Percentiles rank a stretch among this genome's conserved stretches.
phyloP scores from a whole-genome alignment of 2,113 vertebrate species.

The Equus przewalskii region DNA sequence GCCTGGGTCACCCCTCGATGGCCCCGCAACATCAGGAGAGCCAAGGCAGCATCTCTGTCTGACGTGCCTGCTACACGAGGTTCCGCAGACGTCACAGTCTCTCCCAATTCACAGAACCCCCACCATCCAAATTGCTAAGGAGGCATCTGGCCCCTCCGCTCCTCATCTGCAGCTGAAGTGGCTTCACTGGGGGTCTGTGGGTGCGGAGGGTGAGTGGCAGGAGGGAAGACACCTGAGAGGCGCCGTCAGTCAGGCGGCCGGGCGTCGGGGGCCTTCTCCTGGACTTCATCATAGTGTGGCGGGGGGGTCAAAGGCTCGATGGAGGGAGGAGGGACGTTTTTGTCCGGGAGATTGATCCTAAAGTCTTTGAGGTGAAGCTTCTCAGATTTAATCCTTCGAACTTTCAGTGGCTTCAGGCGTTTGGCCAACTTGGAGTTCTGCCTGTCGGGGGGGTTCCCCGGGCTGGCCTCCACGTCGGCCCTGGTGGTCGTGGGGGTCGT shows the following conservation, averaged over 20 bases:
- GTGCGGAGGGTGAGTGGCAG: neutral
- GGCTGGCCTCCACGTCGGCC: neutral
- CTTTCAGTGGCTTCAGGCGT: conserved; percentile 93
- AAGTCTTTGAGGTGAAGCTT: conserved; percentile 93
- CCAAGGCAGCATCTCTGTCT: neutral
- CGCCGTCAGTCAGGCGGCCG: conserved; percentile 76
- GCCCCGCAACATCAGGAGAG: neutral
- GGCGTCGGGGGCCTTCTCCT: conserved; percentile 75
- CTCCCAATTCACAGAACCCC: neutral
- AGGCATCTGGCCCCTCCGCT: fast-evolving
- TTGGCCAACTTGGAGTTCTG: conserved; percentile 89
- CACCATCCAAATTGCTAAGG: neutral
- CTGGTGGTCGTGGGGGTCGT: fast-evolving
- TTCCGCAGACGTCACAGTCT: neutral
- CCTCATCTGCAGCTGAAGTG: neutral
- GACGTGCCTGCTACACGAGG: fast-evolving
- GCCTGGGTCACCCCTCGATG: fast-evolving
- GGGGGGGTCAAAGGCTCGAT: conserved; percentile 97
- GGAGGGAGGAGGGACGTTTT: conserved; percentile 86
- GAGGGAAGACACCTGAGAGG: neutral
- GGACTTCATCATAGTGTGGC: conserved; percentile 94
- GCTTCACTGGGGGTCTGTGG: neutral
- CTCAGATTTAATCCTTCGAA: conserved; percentile 96
- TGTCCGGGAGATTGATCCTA: conserved; percentile 85
- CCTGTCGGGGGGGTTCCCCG: neutral